Evolutionary conservation across 2,888 invertebrate species (phyloP).

Genomic region (Polyommatus iphigenia): DNA sequence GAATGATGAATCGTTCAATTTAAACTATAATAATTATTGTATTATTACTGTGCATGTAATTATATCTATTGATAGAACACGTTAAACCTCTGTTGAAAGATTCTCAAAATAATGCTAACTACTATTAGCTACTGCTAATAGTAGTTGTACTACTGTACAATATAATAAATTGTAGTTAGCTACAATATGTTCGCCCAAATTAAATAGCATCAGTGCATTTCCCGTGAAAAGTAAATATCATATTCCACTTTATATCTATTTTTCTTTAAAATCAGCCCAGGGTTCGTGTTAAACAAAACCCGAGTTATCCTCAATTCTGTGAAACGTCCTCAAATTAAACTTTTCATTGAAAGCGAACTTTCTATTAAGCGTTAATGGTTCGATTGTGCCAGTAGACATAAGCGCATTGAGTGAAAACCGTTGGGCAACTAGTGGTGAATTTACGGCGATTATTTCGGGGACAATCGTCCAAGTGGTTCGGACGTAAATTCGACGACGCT

Average conservation of each 20-base stretch:
- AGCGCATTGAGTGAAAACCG: conserved; percentile 4
- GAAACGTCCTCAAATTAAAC: not conserved
- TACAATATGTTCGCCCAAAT: not conserved
- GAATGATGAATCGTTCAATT: not conserved
- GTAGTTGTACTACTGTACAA: no score
- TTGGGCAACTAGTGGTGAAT: conserved; percentile 8
- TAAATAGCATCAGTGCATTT: not conserved
- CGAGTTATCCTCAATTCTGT: not conserved
- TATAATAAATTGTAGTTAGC: no score
- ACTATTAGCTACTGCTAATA: no score
- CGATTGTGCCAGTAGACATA: not conserved
- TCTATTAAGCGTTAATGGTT: not conserved
- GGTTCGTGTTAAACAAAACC: not conserved
- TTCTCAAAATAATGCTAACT: no score
- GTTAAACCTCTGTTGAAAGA: no score
- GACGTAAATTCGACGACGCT: not conserved
- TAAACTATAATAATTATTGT: not conserved
- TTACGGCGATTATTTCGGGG: conserved; percentile 7
- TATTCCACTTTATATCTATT: not conserved
- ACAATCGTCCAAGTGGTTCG: conserved; percentile 1
- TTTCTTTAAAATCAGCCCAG: not conserved
- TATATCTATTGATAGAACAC: no score
- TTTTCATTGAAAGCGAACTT: not conserved
- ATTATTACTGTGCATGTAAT: no score
- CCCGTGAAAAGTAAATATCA: not conserved